These are phyloP conservation scores for Plotosus lineatus DNA, from an alignment of 2,113 vertebrate genomes.

Conservation along the genomic window DNA sequence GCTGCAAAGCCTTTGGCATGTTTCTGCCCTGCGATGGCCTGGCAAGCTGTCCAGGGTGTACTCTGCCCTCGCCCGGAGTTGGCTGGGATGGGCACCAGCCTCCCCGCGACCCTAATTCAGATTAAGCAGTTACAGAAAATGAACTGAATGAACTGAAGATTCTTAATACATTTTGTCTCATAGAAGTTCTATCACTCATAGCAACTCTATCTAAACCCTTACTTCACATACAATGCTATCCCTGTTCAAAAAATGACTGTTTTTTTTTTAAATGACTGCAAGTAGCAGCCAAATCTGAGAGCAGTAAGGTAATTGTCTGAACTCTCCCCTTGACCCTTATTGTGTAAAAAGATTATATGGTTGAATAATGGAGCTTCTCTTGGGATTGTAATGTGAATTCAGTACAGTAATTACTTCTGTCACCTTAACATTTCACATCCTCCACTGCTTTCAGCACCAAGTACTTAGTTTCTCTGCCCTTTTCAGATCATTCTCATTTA, in stretches of 20 bases:
- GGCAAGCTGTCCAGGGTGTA: too few species aligned
- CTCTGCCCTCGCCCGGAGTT: too few species aligned
- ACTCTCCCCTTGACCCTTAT: background rate
- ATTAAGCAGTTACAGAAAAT: too few species aligned
- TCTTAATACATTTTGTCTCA: background rate
- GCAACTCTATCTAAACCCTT: background rate
- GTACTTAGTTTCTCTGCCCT: background rate
- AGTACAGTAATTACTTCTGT: slow-evolving; percentile 21
- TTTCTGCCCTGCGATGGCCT: too few species aligned
- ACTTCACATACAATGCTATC: background rate
- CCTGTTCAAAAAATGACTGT: background rate
- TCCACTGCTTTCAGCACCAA: slow-evolving; percentile 2
- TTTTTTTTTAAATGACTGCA: background rate
- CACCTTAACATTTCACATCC: slow-evolving; percentile 15
- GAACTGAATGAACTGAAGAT: too few species aligned
- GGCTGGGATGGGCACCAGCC: too few species aligned
- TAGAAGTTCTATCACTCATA: background rate
- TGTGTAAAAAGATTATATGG: background rate
- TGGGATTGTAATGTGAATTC: slow-evolving; percentile 15
- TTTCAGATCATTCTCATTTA: background rate
- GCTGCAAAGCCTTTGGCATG: too few species aligned
- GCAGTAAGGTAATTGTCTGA: background rate
- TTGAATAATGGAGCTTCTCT: slow-evolving; percentile 11
- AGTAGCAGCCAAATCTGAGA: background rate
- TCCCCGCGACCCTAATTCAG: too few species aligned